These are phyloP conservation scores for Lycaon pictus DNA, from an alignment of 2,113 vertebrate genomes.

Conservation along the genomic window DNA sequence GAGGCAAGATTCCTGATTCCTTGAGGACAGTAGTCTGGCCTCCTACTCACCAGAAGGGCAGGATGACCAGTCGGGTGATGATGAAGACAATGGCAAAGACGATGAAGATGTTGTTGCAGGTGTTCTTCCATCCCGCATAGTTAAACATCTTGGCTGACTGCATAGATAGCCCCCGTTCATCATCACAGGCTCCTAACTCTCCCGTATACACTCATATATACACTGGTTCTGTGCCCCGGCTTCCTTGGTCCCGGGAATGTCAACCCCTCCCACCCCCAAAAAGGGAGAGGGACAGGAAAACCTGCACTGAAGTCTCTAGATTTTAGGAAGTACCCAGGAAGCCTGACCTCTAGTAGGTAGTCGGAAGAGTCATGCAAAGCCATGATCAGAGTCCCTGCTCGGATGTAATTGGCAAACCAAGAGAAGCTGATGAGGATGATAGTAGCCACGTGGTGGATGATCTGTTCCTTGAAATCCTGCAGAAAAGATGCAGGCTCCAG, in stretches of 20 bases:
- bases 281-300: neutral
- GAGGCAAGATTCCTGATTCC: neutral
- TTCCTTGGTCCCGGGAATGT: neutral
- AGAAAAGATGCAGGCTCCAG: neutral
- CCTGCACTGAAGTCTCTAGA: neutral
- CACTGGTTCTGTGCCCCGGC: neutral
- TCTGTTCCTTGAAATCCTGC: conserved; percentile 97
- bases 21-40: neutral
- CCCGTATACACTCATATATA: neutral
- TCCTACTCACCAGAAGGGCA: conserved; percentile 94
- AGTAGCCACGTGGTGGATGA: conserved; percentile 96
- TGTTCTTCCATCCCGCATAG: conserved; percentile 96
- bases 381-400: conserved; percentile 96
- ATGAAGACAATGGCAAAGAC: conserved; percentile 95
- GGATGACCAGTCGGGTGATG: conserved; percentile 93
- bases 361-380: conserved; percentile 95
- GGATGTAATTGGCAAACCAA: conserved; percentile 97
- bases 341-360: conserved; percentile 94
- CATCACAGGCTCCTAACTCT: neutral
- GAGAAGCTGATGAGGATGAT: conserved; percentile 98
- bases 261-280: neutral
- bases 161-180: neutral
- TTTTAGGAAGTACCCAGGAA: neutral
- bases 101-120: conserved; percentile 97
- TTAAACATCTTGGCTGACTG: conserved; percentile 99